A percentile compares a stretch with the other conserved stretches of the same genome.
These are phyloP conservation scores for Osmoderma eremita DNA, from an alignment of 2,888 invertebrate genomes.

Conservation along the genomic window DNA sequence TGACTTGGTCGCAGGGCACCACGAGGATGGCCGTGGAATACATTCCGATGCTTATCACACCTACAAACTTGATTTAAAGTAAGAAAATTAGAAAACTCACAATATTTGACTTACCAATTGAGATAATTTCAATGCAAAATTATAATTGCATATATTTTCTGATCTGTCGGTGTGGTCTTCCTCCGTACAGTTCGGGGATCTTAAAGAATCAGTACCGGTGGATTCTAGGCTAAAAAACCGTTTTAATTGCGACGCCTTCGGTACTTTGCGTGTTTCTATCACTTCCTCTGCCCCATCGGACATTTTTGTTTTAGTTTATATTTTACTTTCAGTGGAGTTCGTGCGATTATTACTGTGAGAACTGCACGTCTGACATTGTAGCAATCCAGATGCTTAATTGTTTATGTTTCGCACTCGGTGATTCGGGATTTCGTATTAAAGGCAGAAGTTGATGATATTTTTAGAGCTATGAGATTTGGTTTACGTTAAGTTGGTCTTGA, in stretches of 20 bases:
- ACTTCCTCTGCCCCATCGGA: neutral
- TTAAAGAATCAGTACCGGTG: slow-evolving; percentile 23
- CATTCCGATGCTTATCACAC: slow-evolving; percentile 52
- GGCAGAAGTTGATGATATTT: too few relatives aligned
- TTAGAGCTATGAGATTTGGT: neutral
- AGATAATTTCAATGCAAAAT: slow-evolving; percentile 48
- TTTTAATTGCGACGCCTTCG: slow-evolving; percentile 18
- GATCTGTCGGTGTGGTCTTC: slow-evolving; percentile 3
- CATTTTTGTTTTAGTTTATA: neutral
- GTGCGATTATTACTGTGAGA: too few relatives aligned
- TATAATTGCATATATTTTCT: slow-evolving; percentile 39
- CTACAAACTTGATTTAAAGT: slow-evolving; percentile 50
- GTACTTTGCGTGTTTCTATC: neutral
- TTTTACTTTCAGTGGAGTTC: too few relatives aligned
- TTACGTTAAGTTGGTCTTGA: neutral
- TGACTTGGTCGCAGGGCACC: slow-evolving; percentile 44
- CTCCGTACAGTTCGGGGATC: neutral
- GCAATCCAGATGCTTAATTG: too few relatives aligned
- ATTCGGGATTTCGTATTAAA: neutral
- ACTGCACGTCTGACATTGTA: neutral
- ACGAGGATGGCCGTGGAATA: slow-evolving; percentile 53
- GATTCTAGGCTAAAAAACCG: slow-evolving; percentile 36
- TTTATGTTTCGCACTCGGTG: too few relatives aligned
- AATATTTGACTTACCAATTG: slow-evolving; percentile 46
- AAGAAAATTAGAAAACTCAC: neutral